Evolutionary conservation across 2,797 vertebrate genomes (phyloP).

Genomic region (Danio tinwini): DNA sequence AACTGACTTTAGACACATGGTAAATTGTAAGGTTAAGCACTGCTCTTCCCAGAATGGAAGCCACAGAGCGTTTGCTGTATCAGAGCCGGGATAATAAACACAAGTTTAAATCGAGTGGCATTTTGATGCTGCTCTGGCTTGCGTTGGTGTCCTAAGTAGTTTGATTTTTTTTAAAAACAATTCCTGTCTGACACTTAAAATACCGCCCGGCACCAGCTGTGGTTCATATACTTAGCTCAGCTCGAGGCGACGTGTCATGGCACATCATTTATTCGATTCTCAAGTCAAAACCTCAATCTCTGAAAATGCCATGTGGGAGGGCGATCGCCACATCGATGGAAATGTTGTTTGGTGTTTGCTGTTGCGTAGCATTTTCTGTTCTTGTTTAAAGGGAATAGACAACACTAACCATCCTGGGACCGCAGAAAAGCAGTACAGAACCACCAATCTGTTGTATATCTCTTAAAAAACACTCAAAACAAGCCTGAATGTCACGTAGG

Average conservation of each 20-base stretch:
- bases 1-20: conserved; percentile 40
- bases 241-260: conserved; percentile 26
- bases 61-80: conserved; percentile 32
- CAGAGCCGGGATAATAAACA: conserved; percentile 48
- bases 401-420: neutral
- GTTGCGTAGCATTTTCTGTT: conserved; percentile 6
- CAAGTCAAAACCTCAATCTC: conserved; percentile 21
- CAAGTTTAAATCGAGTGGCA: conserved; percentile 36
- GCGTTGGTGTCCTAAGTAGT: conserved; percentile 42
- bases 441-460: neutral
- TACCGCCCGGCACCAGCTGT: conserved; percentile 44
- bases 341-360: conserved; percentile 19
- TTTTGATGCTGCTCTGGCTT: conserved; percentile 42
- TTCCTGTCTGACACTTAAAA: conserved; percentile 46
- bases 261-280: conserved; percentile 35
- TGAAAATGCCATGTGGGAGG: conserved; percentile 25
- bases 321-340: conserved; percentile 15
- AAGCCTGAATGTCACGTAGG: neutral
- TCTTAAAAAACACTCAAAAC: neutral
- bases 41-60: conserved; percentile 31
- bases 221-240: conserved; percentile 46
- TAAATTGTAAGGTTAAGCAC: conserved; percentile 30
- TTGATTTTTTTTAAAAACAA: conserved; percentile 33
- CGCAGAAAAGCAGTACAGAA: conserved; percentile 4
- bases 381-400: conserved; percentile 24